Evolutionary conservation across 53 echinoderm and acorn worm species (phyloP).

Genomic region (Arbacia lixula): DNA sequence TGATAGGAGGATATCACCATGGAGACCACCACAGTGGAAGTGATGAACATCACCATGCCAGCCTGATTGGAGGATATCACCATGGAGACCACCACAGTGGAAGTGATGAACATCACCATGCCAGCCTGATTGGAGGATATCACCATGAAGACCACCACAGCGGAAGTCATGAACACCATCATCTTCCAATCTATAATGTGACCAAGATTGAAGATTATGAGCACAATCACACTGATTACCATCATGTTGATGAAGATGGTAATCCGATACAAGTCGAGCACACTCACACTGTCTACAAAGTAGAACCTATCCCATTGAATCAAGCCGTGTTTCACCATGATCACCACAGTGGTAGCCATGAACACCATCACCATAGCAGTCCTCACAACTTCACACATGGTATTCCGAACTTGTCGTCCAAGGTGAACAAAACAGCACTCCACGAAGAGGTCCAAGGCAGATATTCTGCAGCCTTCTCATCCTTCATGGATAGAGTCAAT

Average conservation of each 20-base stretch:
- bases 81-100: constrained; percentile 18
- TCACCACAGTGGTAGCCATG: constrained; percentile 40
- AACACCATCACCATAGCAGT: constrained; percentile 9
- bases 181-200: constrained; percentile 34
- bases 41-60: constrained; percentile 37
- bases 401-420: background rate
- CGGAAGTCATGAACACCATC: constrained; percentile 34
- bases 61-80: background rate
- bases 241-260: constrained; percentile 5
- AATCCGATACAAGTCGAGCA: constrained; percentile 6
- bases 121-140: background rate
- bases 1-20: constrained; percentile 9
- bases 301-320: background rate
- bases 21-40: constrained; percentile 24
- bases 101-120: constrained; percentile 22
- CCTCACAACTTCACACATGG: background rate
- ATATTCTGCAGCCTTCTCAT: background rate
- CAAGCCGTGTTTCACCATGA: constrained; percentile 1
- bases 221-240: constrained; percentile 38
- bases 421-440: background rate
- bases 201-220: constrained; percentile 2
- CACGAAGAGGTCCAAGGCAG: background rate
- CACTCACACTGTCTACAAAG: constrained; percentile 34
- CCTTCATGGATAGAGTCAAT: background rate
- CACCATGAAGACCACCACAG: constrained; percentile 15